Evolutionary conservation across 2,888 invertebrate genomes (phyloP).

Genomic region (Desoria tigrina): DNA sequence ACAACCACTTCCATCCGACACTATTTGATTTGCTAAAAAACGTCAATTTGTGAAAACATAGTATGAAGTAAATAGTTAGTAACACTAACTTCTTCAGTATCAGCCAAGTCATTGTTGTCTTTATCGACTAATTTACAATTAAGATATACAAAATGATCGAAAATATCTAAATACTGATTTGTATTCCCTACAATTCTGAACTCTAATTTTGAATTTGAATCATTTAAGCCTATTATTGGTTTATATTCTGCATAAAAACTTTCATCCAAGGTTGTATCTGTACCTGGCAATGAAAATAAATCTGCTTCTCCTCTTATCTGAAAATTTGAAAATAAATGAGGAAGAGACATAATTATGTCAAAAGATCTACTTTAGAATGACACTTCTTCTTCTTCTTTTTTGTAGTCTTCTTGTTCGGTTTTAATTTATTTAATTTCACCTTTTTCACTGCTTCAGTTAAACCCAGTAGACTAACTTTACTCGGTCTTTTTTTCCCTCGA

Average conservation of each 20-base stretch:
- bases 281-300: slow-evolving; percentile 33
- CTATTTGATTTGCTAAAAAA: slow-evolving; percentile 22
- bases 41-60: slow-evolving; percentile 28
- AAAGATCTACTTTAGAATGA: slow-evolving; percentile 11
- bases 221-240: slow-evolving; percentile 37
- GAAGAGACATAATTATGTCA: slow-evolving; percentile 25
- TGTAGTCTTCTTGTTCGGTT: not conserved
- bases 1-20: slow-evolving; percentile 18
- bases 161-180: slow-evolving; percentile 34
- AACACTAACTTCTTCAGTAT: slow-evolving; percentile 3
- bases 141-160: slow-evolving; percentile 29
- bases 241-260: slow-evolving; percentile 41
- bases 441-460: not conserved
- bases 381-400: not conserved
- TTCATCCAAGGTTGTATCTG: slow-evolving; percentile 38
- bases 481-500: slow-evolving; percentile 13
- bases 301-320: slow-evolving; percentile 27
- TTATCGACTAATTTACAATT: slow-evolving; percentile 15
- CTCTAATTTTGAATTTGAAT: slow-evolving; percentile 36
- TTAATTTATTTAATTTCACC: not conserved
- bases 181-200: slow-evolving; percentile 33
- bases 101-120: slow-evolving; percentile 16
- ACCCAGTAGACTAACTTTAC: not conserved
- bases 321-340: slow-evolving; percentile 23
- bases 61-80: slow-evolving; percentile 24